A percentile compares a stretch with the other conserved stretches of the same genome.
Evolutionary conservation across 2,797 vertebrate genomes (phyloP).

Genomic region (Pteronotus mesoamericanus): DNA sequence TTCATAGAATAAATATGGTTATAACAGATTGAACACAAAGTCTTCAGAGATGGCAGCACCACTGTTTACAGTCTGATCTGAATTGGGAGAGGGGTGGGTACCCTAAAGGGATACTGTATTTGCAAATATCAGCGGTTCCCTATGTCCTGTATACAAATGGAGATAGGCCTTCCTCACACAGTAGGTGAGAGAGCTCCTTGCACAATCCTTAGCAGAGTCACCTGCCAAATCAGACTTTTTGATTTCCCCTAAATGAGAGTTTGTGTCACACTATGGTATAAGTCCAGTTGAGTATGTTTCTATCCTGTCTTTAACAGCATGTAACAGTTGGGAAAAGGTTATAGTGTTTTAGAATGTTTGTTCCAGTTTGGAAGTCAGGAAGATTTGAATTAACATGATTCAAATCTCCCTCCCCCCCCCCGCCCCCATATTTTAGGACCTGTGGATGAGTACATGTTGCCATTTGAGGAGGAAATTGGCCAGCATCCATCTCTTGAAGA

Average conservation of each 20-base stretch:
- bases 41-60: not conserved
- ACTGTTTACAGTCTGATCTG: not conserved
- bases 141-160: not conserved
- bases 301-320: not conserved
- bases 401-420: not conserved
- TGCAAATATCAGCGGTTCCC: not conserved
- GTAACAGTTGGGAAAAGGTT: not conserved
- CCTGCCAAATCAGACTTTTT: not conserved
- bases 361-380: conserved; percentile 33
- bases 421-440: conserved; percentile 85
- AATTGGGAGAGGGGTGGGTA: not conserved
- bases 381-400: conserved; percentile 50
- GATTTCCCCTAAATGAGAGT: not conserved
- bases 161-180: not conserved
- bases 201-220: not conserved
- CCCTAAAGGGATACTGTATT: not conserved
- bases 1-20: not conserved
- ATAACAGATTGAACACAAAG: not conserved
- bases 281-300: not conserved
- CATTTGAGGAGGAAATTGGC: conserved; percentile 97
- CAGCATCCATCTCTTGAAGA: conserved; percentile 98
- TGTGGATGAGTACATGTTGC: conserved; percentile 97
- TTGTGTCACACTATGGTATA: not conserved
- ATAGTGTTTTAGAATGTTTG: conserved; percentile 29
- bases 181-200: not conserved